A percentile compares a stretch with the other conserved stretches of the same genome.
These are phyloP conservation scores for Origma solitaria DNA, from an alignment of 2,113 vertebrate species.

Conservation along the genomic window DNA sequence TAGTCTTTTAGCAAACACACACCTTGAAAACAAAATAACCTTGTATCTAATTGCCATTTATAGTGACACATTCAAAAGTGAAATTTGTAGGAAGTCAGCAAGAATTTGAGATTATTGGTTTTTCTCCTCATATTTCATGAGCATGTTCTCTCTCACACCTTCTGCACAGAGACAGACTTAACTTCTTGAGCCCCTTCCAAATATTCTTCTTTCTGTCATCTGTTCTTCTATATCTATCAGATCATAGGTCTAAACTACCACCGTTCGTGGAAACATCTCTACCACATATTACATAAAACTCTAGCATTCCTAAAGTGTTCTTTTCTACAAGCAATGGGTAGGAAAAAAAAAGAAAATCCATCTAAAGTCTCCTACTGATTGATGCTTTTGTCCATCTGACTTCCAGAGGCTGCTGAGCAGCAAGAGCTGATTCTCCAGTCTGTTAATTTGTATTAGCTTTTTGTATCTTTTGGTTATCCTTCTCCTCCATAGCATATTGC, in stretches of 20 bases:
- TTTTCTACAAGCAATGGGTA: not conserved
- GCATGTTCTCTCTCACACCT: not conserved
- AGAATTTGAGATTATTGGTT: not conserved
- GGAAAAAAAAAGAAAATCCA: not conserved
- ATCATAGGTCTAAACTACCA: not conserved
- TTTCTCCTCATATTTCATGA: not conserved
- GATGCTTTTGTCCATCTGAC: not conserved
- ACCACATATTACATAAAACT: not conserved
- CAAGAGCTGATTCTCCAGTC: constrained; percentile 24
- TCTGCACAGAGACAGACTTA: not conserved
- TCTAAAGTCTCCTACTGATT: not conserved
- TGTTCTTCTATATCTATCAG: not conserved
- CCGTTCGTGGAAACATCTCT: not conserved
- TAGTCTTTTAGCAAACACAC: not conserved
- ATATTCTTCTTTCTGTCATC: not conserved
- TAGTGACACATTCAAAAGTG: not conserved
- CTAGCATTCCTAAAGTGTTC: not conserved
- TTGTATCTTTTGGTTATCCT: constrained; percentile 1
- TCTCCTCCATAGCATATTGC: constrained; percentile 15
- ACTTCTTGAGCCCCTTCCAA: not conserved
- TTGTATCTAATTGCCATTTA: not conserved
- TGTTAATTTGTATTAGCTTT: constrained; percentile 31
- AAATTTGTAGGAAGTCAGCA: not conserved
- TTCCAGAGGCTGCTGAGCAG: not conserved
- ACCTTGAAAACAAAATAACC: not conserved